Percentiles rank a stretch among this genome's conserved stretches.
These are phyloP conservation scores for Trinorchestia longiramus DNA, from an alignment of 1,140 invertebrate species.

Conservation along the genomic window DNA sequence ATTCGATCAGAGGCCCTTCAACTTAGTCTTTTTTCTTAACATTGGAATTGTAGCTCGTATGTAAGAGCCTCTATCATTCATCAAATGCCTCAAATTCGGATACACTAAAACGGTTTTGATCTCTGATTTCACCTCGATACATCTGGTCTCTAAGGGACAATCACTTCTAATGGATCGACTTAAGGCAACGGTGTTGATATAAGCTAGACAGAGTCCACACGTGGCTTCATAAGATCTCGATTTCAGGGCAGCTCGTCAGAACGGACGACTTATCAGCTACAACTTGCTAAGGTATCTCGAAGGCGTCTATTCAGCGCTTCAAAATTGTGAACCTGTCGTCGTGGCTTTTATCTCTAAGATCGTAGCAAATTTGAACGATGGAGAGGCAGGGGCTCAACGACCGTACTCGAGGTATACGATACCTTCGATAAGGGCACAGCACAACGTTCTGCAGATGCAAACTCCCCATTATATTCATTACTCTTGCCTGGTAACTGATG, in stretches of 20 bases:
- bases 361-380: slow-evolving; percentile 39
- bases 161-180: neutral
- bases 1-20: too few species aligned
- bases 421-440: slow-evolving; percentile 9
- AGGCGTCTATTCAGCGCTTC: slow-evolving; percentile 32
- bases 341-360: neutral
- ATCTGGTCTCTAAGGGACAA: neutral
- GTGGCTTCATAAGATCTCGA: neutral
- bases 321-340: slow-evolving; percentile 23
- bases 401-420: neutral
- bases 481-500: neutral
- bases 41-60: too few species aligned
- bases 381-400: slow-evolving; percentile 14
- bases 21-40: too few species aligned
- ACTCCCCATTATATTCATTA: slow-evolving; percentile 36
- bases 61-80: too few species aligned
- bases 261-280: slow-evolving; percentile 6
- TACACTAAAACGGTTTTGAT: neutral
- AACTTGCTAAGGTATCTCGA: neutral
- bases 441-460: slow-evolving; percentile 14
- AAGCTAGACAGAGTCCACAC: neutral
- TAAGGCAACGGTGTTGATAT: neutral
- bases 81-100: neutral
- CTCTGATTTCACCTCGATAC: neutral
- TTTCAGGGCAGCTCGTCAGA: neutral